Percentiles rank a stretch among this genome's conserved stretches.
Conservation (phyloP, 2,888 invertebrate genomes). For the Heliconius erato region DNA sequence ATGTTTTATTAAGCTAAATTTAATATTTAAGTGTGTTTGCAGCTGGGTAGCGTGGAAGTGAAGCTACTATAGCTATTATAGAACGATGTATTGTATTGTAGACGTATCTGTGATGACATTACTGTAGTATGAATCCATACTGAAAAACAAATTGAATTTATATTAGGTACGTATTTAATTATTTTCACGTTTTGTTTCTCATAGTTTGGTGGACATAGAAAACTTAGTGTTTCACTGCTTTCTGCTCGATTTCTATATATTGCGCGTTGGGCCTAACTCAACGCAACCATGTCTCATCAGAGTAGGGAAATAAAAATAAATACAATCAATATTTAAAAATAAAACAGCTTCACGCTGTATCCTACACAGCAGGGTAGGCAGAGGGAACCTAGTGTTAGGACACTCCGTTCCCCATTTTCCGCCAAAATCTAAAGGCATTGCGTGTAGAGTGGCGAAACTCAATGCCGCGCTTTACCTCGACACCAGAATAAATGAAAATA, state of each 20-base stretch:
- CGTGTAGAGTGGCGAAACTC: no score
- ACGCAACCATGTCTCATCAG: background rate
- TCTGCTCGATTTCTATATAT: background rate
- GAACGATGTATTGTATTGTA: background rate
- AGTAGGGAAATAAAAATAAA: background rate
- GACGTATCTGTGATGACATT: background rate
- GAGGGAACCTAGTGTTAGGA: no score
- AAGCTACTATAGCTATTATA: background rate
- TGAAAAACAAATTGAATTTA: background rate
- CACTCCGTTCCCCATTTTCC: no score
- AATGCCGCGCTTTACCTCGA: no score
- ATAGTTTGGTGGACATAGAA: background rate
- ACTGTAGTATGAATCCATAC: slow-evolving; percentile 6
- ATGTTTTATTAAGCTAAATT: background rate
- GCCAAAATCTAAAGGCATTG: no score
- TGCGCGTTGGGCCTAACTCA: background rate
- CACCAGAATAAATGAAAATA: no score
- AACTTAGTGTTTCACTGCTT: no score
- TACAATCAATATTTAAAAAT: no score
- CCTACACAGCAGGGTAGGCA: no score
- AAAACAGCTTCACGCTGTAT: no score
- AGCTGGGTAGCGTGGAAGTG: background rate
- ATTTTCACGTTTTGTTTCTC: background rate
- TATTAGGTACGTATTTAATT: background rate
- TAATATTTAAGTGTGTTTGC: background rate